Percentiles rank a stretch among this genome's conserved stretches.
Conservation (phyloP, 1,140 invertebrate species). For the Atta cephalotes region DNA sequence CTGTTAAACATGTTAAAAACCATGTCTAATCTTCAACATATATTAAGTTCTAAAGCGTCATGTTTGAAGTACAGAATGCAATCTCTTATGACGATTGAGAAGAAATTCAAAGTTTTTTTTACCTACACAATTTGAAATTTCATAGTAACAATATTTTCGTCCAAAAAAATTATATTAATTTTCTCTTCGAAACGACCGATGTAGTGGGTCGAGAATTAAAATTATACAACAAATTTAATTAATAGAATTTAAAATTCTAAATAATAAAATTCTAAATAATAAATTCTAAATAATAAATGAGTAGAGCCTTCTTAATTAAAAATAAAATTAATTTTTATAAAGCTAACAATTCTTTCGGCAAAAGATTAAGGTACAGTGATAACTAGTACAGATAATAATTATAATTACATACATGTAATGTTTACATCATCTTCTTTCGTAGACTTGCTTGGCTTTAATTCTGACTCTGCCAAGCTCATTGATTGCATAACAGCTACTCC, state of each 20-base stretch:
- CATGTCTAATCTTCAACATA: no score
- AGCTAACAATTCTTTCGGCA: neutral
- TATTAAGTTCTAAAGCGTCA: no score
- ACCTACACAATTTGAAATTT: no score
- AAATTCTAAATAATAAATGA: neutral
- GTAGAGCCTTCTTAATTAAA: neutral
- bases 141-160: no score
- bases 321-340: neutral
- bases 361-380: neutral
- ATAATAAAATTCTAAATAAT: neutral
- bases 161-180: no score
- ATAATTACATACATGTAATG: constrained; percentile 87
- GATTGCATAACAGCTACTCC: constrained; percentile 90
- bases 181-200: no score
- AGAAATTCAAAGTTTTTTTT: no score
- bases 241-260: neutral
- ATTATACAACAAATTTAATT: neutral
- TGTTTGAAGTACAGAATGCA: no score
- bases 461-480: constrained; percentile 84
- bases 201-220: neutral
- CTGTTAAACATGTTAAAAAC: constrained; percentile 77
- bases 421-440: constrained; percentile 81
- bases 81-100: no score
- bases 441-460: constrained; percentile 85
- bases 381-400: neutral